These are phyloP conservation scores for Reinhardtius hippoglossoides DNA, from an alignment of 2,113 vertebrate genomes.

Conservation along the genomic window DNA sequence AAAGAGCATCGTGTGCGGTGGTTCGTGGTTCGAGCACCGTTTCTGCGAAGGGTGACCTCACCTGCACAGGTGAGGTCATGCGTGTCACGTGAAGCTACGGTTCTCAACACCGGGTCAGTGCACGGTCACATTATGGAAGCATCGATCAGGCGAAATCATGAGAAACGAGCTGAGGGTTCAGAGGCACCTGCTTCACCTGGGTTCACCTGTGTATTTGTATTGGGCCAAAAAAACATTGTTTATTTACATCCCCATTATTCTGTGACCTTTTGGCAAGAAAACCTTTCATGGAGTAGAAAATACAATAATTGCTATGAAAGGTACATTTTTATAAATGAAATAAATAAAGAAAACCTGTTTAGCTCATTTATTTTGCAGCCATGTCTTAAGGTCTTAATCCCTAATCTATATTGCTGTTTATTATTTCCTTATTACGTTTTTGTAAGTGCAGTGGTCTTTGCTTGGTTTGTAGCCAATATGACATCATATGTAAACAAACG, in stretches of 20 bases:
- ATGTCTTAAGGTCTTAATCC: background rate
- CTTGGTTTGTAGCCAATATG: too few species aligned
- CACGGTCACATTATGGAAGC: too few species aligned
- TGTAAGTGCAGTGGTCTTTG: too few species aligned
- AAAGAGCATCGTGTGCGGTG: conserved; percentile 75
- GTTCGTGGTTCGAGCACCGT: conserved; percentile 22
- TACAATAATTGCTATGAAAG: too few species aligned
- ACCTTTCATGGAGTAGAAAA: too few species aligned
- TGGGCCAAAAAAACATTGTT: too few species aligned
- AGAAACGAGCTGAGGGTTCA: background rate
- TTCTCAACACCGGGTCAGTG: too few species aligned
- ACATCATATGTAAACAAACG: too few species aligned
- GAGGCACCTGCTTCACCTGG: background rate
- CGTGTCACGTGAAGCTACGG: background rate
- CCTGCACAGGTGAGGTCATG: conserved; percentile 54
- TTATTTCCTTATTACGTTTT: background rate
- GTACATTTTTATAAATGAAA: too few species aligned
- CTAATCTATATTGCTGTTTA: background rate
- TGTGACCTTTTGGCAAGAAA: too few species aligned
- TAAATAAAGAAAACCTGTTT: background rate
- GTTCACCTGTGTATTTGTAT: background rate
- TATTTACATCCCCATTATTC: too few species aligned
- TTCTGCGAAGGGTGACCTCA: conserved; percentile 4
- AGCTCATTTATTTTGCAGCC: background rate
- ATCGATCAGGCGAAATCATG: background rate